phyloP scores from a whole-genome alignment of 2,113 vertebrate genomes.

The Mixornis gularis region DNA sequence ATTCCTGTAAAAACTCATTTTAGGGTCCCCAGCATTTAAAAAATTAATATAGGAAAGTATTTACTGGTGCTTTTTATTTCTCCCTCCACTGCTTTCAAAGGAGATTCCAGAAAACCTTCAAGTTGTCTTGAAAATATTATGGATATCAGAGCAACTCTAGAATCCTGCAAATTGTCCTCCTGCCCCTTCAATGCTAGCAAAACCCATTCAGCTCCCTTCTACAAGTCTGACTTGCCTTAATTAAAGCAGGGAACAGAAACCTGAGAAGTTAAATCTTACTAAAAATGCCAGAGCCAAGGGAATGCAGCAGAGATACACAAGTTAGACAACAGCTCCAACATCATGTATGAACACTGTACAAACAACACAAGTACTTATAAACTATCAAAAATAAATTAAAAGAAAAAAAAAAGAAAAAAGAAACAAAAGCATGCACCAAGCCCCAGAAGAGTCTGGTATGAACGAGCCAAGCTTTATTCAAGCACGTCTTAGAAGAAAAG shows the following conservation, averaged over 20 bases:
- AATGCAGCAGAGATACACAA: neutral
- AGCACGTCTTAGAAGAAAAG: neutral
- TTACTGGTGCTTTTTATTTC: neutral
- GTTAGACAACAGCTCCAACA: neutral
- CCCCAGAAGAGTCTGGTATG: neutral
- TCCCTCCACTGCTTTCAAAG: neutral
- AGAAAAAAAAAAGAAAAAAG: neutral
- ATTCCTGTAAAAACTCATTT: neutral
- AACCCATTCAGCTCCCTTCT: neutral
- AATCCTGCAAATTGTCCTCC: neutral
- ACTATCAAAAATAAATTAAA: neutral
- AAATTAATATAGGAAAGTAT: neutral
- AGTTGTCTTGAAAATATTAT: neutral
- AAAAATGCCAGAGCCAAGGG: neutral
- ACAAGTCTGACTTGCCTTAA: neutral
- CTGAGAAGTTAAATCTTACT: neutral
- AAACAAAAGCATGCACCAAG: fast-evolving
- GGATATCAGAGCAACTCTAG: neutral
- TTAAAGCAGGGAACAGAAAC: neutral
- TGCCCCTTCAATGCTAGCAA: neutral
- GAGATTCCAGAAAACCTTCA: neutral
- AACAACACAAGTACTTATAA: neutral
- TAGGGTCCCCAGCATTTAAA: fast-evolving
- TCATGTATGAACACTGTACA: neutral
- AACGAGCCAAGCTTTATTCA: neutral